Base-by-base conservation (phyloP, 2,888 invertebrate genomes). In the Troides helena region DNA sequence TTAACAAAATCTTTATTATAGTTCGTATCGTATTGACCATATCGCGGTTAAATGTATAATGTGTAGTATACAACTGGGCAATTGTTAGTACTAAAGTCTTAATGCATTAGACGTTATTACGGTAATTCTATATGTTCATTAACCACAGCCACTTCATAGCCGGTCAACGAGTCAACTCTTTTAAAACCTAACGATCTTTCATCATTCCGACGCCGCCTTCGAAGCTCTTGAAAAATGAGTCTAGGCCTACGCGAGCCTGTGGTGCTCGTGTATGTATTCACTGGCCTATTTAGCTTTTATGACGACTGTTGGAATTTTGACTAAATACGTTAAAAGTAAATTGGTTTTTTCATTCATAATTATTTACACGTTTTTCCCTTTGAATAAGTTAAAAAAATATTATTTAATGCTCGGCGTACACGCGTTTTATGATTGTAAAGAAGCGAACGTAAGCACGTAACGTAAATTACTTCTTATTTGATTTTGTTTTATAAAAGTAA, bases 361-460 rank as follows among this genome's bases (percentile, higher is more conserved):
- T 62, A 17, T 46, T 53, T 62, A 68, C 57, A 77, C 78, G 75
- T 74, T 75, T 76, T 73, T 79, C 74, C 79, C 53, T 53, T 53
- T 53, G n/a, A 53, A 53, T 53, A 53, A 53, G 4, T 53, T 8
- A n/a, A 6, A 53, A 53, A 53, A n/a, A 46, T 2, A 7, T n/a
- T 6, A 18, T 1, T n/a, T 53, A 6, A 53, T 18, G n/a, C 18
- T 53, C 18, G 6, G n/a, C 53, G 18, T 7, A 53, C 5, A n/a
- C n/a, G 1, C 53, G 0, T n/a, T 53, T 50, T 50, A 7, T 53
- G 53, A n/a, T 53, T 53, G 18, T 8, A n/a, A 18, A 53, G 6
- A n/a, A n/a, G n/a, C 5, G 18, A 18, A 53, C 6, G 1, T 53
- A 8, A 21, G 21, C 1, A 21, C 21, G 21, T 21, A 21, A 21